These are phyloP conservation scores for Pteromalus puparum DNA, from an alignment of 1,140 invertebrate genomes.

Conservation along the genomic window DNA sequence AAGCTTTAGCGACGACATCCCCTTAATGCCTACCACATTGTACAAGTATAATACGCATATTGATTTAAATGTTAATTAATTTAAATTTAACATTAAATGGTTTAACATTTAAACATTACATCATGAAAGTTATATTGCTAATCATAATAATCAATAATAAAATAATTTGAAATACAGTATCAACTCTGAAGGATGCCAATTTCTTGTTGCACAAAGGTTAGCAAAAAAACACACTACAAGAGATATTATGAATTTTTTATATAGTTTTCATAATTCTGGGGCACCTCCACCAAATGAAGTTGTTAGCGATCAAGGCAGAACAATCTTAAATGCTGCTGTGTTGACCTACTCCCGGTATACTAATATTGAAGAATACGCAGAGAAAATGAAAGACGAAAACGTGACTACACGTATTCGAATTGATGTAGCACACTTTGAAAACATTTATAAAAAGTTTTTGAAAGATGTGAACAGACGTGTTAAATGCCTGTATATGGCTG, in stretches of 20 bases:
- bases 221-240: not conserved
- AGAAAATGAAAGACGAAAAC: not conserved
- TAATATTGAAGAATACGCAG: conserved; percentile 4
- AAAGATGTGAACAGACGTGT: not conserved
- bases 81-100: no score
- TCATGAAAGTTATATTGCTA: no score
- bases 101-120: no score
- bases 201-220: not conserved
- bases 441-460: not conserved
- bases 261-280: not conserved
- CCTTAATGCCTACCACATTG: no score
- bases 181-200: not conserved
- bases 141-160: no score
- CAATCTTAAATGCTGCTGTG: not conserved
- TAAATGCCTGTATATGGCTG: not conserved
- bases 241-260: not conserved
- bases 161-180: not conserved
- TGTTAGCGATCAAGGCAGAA: not conserved
- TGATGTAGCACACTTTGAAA: not conserved
- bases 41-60: no score
- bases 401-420: not conserved
- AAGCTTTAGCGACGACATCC: no score
- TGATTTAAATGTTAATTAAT: no score
- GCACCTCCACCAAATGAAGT: not conserved
- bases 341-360: not conserved